Conservation (phyloP, 2,113 vertebrate genomes). For the Nothoprocta perdicaria region DNA sequence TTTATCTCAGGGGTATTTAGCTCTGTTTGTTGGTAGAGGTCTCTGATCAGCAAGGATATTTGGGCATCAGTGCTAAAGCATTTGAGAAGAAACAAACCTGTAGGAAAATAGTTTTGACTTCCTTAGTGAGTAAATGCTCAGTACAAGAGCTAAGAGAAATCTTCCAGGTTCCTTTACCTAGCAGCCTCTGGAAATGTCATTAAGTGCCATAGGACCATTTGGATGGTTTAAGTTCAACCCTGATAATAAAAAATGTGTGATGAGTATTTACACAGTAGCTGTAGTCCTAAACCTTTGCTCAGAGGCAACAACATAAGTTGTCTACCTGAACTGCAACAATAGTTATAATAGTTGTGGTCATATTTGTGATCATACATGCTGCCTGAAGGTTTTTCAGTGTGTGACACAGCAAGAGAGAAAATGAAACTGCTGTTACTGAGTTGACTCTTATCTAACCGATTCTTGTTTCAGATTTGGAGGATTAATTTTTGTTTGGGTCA, state of each 20-base stretch:
- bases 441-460: background rate
- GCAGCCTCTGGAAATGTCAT: background rate
- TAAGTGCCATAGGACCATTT: background rate
- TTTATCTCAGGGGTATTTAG: background rate
- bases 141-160: background rate
- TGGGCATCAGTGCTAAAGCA: background rate
- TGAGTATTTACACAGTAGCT: background rate
- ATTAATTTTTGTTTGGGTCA: background rate
- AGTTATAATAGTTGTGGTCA: background rate
- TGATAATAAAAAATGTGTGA: background rate
- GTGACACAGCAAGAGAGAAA: background rate
- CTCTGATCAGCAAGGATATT: background rate
- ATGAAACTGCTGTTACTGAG: background rate
- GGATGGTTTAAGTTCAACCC: background rate
- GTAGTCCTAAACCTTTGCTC: background rate
- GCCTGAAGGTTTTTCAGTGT: background rate
- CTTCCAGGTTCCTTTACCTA: background rate
- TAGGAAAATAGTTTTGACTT: slow-evolving; percentile 1
- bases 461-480: background rate
- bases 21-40: background rate
- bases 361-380: background rate
- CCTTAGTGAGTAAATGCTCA: background rate
- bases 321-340: background rate
- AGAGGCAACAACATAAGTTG: background rate
- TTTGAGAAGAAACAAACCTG: background rate